Conservation (phyloP, 2,113 vertebrate genomes). For the Chrysochloris asiatica region DNA sequence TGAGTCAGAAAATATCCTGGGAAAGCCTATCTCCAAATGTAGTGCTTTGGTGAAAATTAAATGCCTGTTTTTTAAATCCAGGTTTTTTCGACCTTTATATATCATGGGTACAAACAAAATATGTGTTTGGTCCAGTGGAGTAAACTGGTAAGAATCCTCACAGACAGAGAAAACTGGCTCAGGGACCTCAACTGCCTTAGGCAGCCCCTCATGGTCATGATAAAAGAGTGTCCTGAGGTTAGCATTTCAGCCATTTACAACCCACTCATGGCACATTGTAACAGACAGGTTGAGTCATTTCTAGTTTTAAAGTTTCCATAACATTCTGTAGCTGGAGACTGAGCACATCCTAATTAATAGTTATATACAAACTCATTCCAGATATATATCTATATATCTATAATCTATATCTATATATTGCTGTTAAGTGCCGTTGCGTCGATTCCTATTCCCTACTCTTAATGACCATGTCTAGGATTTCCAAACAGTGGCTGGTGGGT, state of each 20-base stretch:
- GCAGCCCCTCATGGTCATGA: not conserved
- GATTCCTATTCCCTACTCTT: too few species aligned
- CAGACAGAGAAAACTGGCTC: not conserved
- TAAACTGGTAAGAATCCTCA: not conserved
- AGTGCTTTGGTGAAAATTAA: slow-evolving; percentile 26
- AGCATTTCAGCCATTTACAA: not conserved
- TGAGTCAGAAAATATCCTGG: not conserved
- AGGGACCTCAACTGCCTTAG: not conserved
- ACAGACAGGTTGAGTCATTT: not conserved
- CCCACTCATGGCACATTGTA: not conserved
- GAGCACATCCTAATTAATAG: not conserved
- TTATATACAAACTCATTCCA: too few species aligned
- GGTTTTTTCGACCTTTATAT: not conserved
- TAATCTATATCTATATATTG: too few species aligned
- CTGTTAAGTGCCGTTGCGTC: too few species aligned
- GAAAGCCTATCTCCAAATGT: not conserved
- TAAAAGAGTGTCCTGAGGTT: not conserved
- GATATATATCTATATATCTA: too few species aligned
- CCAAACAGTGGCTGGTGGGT: too few species aligned
- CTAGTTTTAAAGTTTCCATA: not conserved
- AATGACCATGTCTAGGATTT: too few species aligned
- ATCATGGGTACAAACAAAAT: not conserved
- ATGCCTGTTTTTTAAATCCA: not conserved
- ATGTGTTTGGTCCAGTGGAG: not conserved
- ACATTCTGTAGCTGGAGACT: not conserved